phyloP scores from a whole-genome alignment of 2,113 vertebrate genomes.

The Scomber japonicus region DNA sequence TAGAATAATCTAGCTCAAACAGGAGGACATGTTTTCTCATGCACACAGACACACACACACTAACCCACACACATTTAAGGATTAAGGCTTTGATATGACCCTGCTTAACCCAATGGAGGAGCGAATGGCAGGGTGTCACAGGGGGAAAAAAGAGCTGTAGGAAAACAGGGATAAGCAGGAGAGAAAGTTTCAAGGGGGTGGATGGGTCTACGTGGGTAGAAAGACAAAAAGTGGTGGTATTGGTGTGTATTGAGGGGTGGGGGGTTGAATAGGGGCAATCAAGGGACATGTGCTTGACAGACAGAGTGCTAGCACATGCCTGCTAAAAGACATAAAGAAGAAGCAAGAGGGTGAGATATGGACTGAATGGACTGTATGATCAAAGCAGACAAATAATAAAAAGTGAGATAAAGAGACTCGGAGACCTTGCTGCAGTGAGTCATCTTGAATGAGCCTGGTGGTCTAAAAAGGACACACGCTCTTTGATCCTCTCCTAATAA shows the following conservation, averaged over 20 bases:
- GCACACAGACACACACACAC: constrained; percentile 18
- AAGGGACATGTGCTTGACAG: constrained; percentile 38
- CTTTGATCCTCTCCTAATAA: constrained; percentile 65
- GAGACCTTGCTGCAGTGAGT: constrained; percentile 45
- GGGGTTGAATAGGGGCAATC: constrained; percentile 39
- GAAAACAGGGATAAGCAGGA: neutral
- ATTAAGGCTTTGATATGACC: constrained; percentile 81
- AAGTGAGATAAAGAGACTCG: constrained; percentile 37
- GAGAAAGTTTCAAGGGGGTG: constrained; percentile 35
- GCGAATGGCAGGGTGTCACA: constrained; percentile 43
- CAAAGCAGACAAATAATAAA: constrained; percentile 65
- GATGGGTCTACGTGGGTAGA: constrained; percentile 37
- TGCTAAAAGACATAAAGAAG: constrained; percentile 26
- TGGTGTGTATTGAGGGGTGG: neutral
- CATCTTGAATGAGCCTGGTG: constrained; percentile 50
- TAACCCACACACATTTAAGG: constrained; percentile 50
- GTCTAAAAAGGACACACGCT: constrained; percentile 50
- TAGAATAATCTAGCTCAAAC: constrained; percentile 81
- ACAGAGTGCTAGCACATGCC: constrained; percentile 20
- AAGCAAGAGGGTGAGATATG: constrained; percentile 30
- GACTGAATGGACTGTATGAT: constrained; percentile 52
- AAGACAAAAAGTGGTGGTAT: constrained; percentile 38
- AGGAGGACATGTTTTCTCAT: constrained; percentile 65
- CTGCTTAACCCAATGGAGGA: constrained; percentile 80
- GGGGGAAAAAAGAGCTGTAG: constrained; percentile 41